phyloP scores from a whole-genome alignment of 1,140 invertebrate genomes.

The Drosophila fuyamai region DNA sequence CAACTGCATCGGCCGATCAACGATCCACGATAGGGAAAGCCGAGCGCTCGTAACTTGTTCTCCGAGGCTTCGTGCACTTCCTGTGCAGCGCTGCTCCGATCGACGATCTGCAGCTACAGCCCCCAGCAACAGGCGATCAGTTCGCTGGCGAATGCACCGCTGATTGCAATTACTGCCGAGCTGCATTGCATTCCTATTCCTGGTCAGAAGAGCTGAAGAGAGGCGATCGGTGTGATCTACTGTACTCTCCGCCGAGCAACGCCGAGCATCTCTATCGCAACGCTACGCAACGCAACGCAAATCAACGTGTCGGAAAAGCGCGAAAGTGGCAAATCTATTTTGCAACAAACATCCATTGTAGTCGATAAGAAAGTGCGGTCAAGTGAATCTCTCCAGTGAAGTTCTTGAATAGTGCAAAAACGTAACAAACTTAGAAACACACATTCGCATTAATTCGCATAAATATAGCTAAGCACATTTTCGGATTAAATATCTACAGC shows the following conservation, averaged over 20 bases:
- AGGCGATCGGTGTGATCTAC: conserved; percentile 50
- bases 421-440: conserved; percentile 37
- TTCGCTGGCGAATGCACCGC: conserved; percentile 76
- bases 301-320: conserved; percentile 58
- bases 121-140: conserved; percentile 72
- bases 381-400: conserved; percentile 46
- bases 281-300: conserved; percentile 1
- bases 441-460: conserved; percentile 36
- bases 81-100: conserved; percentile 59
- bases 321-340: conserved; percentile 46
- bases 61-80: conserved; percentile 74
- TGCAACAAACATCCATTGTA: conserved; percentile 33
- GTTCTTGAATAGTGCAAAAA: conserved; percentile 55
- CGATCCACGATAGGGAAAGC: conserved; percentile 30
- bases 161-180: conserved; percentile 77
- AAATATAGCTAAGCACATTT: conserved; percentile 53
- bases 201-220: conserved; percentile 42
- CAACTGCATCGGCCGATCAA: conserved; percentile 53
- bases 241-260: conserved; percentile 61
- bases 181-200: conserved; percentile 51
- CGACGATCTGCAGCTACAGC: conserved; percentile 45
- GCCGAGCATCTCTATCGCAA: conserved; percentile 18
- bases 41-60: conserved; percentile 73
- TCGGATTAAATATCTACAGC: conserved; percentile 74
- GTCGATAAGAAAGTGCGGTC: conserved; percentile 30